Evolutionary conservation across 2,888 invertebrate species (phyloP).

Genomic region (Clostera curtula): DNA sequence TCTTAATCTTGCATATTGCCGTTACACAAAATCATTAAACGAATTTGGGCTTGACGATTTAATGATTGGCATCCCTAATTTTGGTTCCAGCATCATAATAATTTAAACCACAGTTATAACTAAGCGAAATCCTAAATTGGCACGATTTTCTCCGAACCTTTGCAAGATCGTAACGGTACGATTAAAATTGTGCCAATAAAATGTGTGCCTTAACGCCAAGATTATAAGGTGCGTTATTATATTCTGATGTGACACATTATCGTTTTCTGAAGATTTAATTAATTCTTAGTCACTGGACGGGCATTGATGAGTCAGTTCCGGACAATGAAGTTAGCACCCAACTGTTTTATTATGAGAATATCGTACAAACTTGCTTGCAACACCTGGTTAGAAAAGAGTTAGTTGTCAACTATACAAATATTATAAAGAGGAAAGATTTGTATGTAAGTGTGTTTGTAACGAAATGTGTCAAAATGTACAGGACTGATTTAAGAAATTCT

Average conservation of each 20-base stretch:
- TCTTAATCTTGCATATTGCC: too few relatives aligned
- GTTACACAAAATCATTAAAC: too few relatives aligned
- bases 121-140: conserved; percentile 59
- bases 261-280: conserved; percentile 55
- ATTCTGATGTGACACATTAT: conserved; percentile 29
- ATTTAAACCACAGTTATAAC: conserved; percentile 32
- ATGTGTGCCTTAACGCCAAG: conserved; percentile 28
- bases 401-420: too few relatives aligned
- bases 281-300: conserved; percentile 67
- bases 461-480: too few relatives aligned
- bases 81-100: conserved; percentile 22
- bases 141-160: conserved; percentile 45
- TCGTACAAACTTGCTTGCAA: too few relatives aligned
- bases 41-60: too few relatives aligned
- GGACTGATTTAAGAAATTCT: too few relatives aligned
- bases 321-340: conserved; percentile 30
- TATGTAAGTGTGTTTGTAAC: too few relatives aligned
- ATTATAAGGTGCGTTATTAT: conserved; percentile 29
- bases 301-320: conserved; percentile 47
- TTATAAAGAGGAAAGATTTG: too few relatives aligned
- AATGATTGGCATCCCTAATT: conserved; percentile 12
- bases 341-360: too few relatives aligned
- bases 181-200: conserved; percentile 13
- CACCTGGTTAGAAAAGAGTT: too few relatives aligned
- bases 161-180: conserved; percentile 47